Base-by-base conservation (phyloP, 2,113 vertebrate genomes). In the Paradoxurus hermaphroditus region DNA sequence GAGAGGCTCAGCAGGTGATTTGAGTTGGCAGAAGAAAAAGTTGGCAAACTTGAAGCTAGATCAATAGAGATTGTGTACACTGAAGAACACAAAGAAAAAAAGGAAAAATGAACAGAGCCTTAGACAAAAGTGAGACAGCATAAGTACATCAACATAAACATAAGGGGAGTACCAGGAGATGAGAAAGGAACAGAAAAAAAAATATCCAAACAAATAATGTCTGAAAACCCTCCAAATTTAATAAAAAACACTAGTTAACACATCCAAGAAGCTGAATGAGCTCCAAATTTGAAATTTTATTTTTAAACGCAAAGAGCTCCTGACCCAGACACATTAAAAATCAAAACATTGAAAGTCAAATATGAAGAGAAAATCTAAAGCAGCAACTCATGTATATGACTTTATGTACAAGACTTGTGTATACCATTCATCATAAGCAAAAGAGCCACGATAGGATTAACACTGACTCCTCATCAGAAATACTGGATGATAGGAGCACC, bases 261-360 rank as follows among this genome's bases (percentile, higher is more conserved):
- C 12, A 83, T 62, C 39, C 70, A 90, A 53, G 67, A 63, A 62
- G 53, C 70, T 46, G 53, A 79, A 21, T 82, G 14, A 90, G 75
- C 21, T 95, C 29, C 56, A 59, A 59, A 18, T 36, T 81, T 3
- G 16, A 90, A 75, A 56, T 29, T 83, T 68, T 63, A 44, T 78
- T 78, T 95, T 78, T 49, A 65, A 85, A 85, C 36, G 44, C 10
- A n/a, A 82, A 65, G 49, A 31, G 29, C 82, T 78, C 18, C n/a
- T 86, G 21, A 36, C 46, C 49, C 36, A 73, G 65, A 82, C 46
- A 29, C 62, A 44, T 78, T 46, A n/a, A 85, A 68, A 85, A 65
- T 56, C 27, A 89, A 84, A 87, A 68, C 49, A 41, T 21, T 51
- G 27, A 90, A 75, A 56, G 65, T 41, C 44, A 67, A 63, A 59